Conservation (phyloP, 2,797 vertebrate genomes). For the Tragopan temminckii region DNA sequence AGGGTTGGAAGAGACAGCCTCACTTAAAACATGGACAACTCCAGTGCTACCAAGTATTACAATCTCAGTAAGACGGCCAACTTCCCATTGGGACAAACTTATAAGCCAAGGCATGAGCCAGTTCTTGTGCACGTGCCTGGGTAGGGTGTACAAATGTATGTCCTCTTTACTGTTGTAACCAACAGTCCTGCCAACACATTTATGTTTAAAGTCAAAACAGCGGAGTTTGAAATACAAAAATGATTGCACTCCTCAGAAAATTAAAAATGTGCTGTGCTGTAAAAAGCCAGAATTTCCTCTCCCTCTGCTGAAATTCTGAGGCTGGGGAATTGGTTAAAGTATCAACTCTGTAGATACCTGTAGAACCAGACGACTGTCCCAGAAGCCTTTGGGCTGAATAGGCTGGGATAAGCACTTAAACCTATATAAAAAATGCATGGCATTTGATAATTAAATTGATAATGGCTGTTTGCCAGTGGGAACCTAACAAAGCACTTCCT, state of each 20-base stretch:
- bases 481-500: not conserved
- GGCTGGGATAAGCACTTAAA: not conserved
- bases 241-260: not conserved
- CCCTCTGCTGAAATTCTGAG: not conserved
- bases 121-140: not conserved
- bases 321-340: not conserved
- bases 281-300: not conserved
- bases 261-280: rapidly evolving
- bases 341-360: not conserved
- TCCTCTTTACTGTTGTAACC: not conserved
- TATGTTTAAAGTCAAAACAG: not conserved
- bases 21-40: not conserved
- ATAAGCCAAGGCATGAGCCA: not conserved
- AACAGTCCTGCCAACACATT: not conserved
- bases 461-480: not conserved
- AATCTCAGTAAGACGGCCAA: not conserved
- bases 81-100: not conserved
- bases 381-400: not conserved
- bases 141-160: rapidly evolving
- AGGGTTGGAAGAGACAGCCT: not conserved
- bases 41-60: not conserved
- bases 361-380: not conserved
- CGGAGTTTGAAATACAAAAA: not conserved
- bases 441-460: not conserved
- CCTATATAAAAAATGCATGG: not conserved